A percentile compares a stretch with the other conserved stretches of the same genome.
Conservation (phyloP, 2,888 invertebrate genomes). For the Mythimna vitellina region DNA sequence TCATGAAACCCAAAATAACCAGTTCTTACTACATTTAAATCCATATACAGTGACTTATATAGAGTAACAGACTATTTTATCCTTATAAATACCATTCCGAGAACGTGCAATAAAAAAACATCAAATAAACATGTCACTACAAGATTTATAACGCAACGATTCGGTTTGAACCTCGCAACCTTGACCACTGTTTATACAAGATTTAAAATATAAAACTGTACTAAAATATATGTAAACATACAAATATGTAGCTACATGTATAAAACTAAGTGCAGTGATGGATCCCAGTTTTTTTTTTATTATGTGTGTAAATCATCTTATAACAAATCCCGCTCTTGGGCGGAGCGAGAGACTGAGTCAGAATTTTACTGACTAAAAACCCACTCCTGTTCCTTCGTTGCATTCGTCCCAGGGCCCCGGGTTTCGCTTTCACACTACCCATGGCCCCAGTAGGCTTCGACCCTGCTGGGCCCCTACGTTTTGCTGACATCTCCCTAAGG, state of each 20-base stretch:
- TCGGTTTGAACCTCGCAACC: constrained; percentile 39
- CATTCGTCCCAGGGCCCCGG: too few species aligned
- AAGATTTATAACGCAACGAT: constrained; percentile 46
- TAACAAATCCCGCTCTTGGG: too few species aligned
- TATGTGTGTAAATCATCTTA: too few species aligned
- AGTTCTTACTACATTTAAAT: neutral
- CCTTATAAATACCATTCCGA: neutral
- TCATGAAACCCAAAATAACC: too few species aligned
- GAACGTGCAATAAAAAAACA: constrained; percentile 15
- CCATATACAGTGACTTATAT: neutral
- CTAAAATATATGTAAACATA: constrained; percentile 2
- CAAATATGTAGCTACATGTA: neutral
- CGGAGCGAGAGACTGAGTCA: too few species aligned
- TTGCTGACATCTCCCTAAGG: too few species aligned
- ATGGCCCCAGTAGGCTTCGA: too few species aligned
- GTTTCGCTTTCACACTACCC: too few species aligned
- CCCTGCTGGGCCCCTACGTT: too few species aligned
- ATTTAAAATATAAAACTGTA: constrained; percentile 56
- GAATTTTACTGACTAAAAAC: too few species aligned
- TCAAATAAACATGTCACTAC: constrained; percentile 46
- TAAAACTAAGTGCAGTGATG: constrained; percentile 23
- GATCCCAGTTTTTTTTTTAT: too few species aligned
- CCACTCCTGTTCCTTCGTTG: too few species aligned
- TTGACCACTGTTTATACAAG: constrained; percentile 55
- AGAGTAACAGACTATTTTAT: neutral